These are phyloP conservation scores for Chiloscyllium punctatum DNA, from an alignment of 2,797 vertebrate species.

Conservation along the genomic window DNA sequence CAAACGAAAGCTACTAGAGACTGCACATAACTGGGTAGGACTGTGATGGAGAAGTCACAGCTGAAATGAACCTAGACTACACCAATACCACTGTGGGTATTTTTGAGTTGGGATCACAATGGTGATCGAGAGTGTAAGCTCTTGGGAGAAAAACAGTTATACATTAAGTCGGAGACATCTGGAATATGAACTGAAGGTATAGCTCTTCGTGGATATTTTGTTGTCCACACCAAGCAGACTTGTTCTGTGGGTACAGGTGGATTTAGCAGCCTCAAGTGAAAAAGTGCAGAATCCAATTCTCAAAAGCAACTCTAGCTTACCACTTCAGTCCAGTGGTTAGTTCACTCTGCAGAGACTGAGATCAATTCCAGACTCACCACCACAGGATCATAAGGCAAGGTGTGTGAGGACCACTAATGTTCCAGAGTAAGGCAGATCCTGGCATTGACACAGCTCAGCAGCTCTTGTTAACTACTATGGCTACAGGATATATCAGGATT, in stretches of 20 bases:
- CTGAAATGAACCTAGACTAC: background rate
- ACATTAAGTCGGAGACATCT: too few relatives aligned
- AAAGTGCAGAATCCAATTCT: too few relatives aligned
- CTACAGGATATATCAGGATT: background rate
- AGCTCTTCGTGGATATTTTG: too few relatives aligned
- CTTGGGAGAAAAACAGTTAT: background rate
- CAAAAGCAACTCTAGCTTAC: background rate
- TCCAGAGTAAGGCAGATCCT: constrained; percentile 42
- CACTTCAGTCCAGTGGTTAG: background rate
- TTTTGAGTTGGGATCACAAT: background rate
- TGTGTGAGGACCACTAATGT: constrained; percentile 43
- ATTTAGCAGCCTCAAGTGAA: too few relatives aligned
- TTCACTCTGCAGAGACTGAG: background rate
- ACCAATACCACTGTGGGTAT: background rate
- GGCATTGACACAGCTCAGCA: constrained; percentile 42
- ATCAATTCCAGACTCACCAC: constrained; percentile 1
- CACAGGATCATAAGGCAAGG: constrained; percentile 41
- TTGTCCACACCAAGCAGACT: too few relatives aligned
- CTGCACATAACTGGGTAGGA: background rate
- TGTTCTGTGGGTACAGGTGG: too few relatives aligned
- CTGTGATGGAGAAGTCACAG: background rate
- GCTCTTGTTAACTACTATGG: background rate
- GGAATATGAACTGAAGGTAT: too few relatives aligned
- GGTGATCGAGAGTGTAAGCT: background rate
- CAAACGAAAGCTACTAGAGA: background rate